Base-by-base conservation (phyloP, 64 coral and sea anemone species). In the Montipora cactus region DNA sequence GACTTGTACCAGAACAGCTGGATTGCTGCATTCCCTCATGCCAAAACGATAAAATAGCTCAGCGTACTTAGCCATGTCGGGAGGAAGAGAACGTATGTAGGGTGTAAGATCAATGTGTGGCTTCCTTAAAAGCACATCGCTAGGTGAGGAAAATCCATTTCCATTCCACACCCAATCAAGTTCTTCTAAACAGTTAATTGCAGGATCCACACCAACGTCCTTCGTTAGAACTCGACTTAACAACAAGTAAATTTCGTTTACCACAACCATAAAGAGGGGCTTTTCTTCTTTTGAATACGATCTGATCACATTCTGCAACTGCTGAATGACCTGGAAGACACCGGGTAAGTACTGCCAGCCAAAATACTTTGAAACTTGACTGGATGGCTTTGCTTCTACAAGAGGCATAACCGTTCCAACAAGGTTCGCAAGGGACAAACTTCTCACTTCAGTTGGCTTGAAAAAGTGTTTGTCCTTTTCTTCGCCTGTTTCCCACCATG, bases 91-190 rank as follows among this genome's bases (percentile, higher is more conserved):
- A 18, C 64, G 71, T 11, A 97, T 71, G 66, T 97, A 92, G 3
- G 96, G 96, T 79, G 92, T 49, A 12, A 97, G 76, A 19, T 95
- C 92, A n/a, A 94, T 91, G 8, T 66, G 75, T 11, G 89, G 49
- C 45, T 89, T 94, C 21, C 83, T 7, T 47, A 62, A 14, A 77
- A 97, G 52, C 15, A 95, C 44, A 48, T 79, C 77, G 44, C 47
- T 9, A 22, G 94, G 79, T 25, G 79, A 94, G 7, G 89, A 96
- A 49, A 99, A 99, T 0, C 98, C 98, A 19, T 92, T 80, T 87
- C 98, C 98, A 90, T 92, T 96, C 98, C 98, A 99, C 61, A 99
- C 57, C 98, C 98, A 99, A 5, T 74, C 19, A 0, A 25, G 47
- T 11, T 91, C 47, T 7, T 67, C 62, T 44, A 44, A 8, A 25